Base-by-base conservation (phyloP, 1,140 invertebrate genomes). In the Cotesia chilonis region DNA sequence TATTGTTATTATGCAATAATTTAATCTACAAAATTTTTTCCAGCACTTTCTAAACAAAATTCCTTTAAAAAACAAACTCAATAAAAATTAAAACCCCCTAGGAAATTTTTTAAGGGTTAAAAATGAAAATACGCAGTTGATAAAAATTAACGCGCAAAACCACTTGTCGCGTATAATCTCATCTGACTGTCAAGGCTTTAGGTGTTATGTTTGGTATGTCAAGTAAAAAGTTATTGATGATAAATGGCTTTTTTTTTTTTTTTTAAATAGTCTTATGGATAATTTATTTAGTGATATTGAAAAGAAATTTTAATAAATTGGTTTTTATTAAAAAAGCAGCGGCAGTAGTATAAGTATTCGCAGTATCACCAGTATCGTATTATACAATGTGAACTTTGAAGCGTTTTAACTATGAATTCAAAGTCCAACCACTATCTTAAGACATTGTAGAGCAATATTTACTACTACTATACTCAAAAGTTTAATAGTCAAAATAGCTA, bases 371-470 rank as follows among this genome's bases (percentile, higher is more conserved):
- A 60, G 28, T 35, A 55, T n/a, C 41, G 54, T 55, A 55, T 55
- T 55, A 55, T 17, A 55, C 17, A n/a, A 17, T 47, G 54, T 55
- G 52, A 55, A 55, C 52, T 55, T 55, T 55, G 54, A 55, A 55
- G 17, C 12, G 54, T n/a, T n/a, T 55, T 55, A 55, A 55, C 54
- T 55, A 55, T 55, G n/a, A n/a, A 14, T 55, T 55, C 54, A 55
- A 55, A 55, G 54, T 55, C 54, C 54, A 55, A 55, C 10, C 54
- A 55, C 54, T 55, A 55, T 55, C 54, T n/a, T 3, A 17, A 55
- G 12, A 17, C 41, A 55, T 55, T 55, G 54, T 17, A 17, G 54
- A 47, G 41, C 10, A 47, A 47, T 47, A 47, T 10, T 10, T 47
- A 47, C 41, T 28, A 28, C 28, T 28, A 28, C 28, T 28, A 47